phyloP scores from a whole-genome alignment of 1,140 invertebrate species.

The Danaus melanippus region DNA sequence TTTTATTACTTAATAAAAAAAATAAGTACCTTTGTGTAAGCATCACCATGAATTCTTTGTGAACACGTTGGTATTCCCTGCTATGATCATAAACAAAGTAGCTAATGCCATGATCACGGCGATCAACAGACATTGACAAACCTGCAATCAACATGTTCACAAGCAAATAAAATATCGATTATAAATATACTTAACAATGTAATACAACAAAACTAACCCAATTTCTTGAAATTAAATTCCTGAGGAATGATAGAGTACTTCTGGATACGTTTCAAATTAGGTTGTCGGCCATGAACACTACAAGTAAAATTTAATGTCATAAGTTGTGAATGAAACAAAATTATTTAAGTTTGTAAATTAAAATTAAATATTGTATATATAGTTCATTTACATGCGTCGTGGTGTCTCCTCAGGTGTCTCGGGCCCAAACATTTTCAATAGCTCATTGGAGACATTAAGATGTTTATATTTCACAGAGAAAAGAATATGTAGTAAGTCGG shows the following conservation, averaged over 20 bases:
- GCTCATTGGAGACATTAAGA: slow-evolving; percentile 88
- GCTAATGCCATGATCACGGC: slow-evolving; percentile 50
- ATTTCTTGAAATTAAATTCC: slow-evolving; percentile 15
- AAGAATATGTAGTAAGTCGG: slow-evolving; percentile 17
- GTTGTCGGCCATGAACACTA: slow-evolving; percentile 16
- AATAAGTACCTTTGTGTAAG: slow-evolving; percentile 4
- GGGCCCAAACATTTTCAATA: slow-evolving; percentile 88
- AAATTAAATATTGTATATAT: too few species aligned
- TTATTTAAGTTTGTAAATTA: too few species aligned
- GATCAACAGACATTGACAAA: slow-evolving; percentile 79
- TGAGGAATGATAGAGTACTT: slow-evolving; percentile 17
- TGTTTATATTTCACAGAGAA: slow-evolving; percentile 80
- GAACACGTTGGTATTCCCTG: slow-evolving; percentile 81
- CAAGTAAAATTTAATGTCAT: slow-evolving; percentile 4
- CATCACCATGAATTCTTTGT: slow-evolving; percentile 77
- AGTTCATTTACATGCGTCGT: slow-evolving; percentile 8
- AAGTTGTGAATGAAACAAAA: too few species aligned
- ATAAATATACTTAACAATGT: slow-evolving; percentile 7
- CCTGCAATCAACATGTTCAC: slow-evolving; percentile 62
- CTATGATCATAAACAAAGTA: slow-evolving; percentile 89
- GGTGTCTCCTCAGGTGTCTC: slow-evolving; percentile 71
- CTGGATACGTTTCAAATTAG: slow-evolving; percentile 17
- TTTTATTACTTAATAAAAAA: background rate
- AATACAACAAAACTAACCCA: slow-evolving; percentile 13
- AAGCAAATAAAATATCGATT: slow-evolving; percentile 3